A percentile compares a stretch with the other conserved stretches of the same genome.
Evolutionary conservation across 2,113 vertebrate genomes (phyloP).

Genomic region (Nestor notabilis): DNA sequence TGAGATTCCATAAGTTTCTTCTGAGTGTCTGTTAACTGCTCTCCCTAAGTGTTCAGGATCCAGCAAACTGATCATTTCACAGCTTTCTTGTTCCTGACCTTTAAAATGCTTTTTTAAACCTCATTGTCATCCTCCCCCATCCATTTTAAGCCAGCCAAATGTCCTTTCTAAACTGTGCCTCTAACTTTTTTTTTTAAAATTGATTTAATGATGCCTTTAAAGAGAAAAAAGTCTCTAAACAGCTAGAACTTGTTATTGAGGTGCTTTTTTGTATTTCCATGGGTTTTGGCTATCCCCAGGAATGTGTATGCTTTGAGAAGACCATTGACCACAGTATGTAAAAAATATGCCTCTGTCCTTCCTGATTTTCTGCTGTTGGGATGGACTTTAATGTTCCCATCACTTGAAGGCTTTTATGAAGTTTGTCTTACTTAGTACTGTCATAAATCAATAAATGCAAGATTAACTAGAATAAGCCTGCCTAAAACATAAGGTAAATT

Average conservation of each 20-base stretch:
- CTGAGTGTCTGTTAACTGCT: not conserved
- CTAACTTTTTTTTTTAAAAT: accelerated
- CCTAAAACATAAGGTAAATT: not conserved
- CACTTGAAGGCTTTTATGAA: not conserved
- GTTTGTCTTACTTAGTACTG: not conserved
- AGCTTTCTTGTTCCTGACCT: not conserved
- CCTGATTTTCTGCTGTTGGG: not conserved
- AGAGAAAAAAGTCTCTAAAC: not conserved
- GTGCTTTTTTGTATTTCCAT: not conserved
- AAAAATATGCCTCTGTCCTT: not conserved
- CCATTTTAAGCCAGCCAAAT: not conserved
- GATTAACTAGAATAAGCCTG: not conserved
- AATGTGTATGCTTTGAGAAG: not conserved
- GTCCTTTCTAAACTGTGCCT: not conserved
- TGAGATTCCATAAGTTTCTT: not conserved
- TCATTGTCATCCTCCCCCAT: not conserved
- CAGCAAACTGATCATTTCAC: not conserved
- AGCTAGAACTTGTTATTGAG: not conserved
- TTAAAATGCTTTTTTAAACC: not conserved
- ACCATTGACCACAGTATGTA: not conserved
- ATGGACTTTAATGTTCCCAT: not conserved
- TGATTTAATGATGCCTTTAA: not conserved
- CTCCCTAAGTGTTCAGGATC: not conserved
- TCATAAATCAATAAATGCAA: not conserved
- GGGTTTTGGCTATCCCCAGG: not conserved